These are phyloP conservation scores for Coecobrya sp. DNA, from an alignment of 2,888 invertebrate genomes.

Conservation along the genomic window DNA sequence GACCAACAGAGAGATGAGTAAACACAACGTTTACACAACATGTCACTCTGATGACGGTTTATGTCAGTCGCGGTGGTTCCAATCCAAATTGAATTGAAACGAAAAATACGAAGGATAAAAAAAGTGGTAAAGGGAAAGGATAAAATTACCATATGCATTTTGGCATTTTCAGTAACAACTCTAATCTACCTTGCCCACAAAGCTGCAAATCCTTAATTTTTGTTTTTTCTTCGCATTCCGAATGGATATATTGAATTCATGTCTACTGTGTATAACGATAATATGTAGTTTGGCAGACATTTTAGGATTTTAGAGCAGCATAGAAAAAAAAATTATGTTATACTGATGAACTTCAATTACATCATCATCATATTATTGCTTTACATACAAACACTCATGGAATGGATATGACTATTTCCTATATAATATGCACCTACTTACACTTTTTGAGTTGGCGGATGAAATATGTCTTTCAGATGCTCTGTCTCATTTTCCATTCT, in stretches of 20 bases:
- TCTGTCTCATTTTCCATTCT: conserved; percentile 49
- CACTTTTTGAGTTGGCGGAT: conserved; percentile 80
- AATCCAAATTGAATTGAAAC: conserved; percentile 25
- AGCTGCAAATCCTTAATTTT: not conserved
- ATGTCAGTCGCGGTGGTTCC: conserved; percentile 42
- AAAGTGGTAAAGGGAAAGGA: not conserved
- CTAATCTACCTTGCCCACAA: not conserved
- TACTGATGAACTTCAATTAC: conserved; percentile 76
- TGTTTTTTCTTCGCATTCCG: not conserved
- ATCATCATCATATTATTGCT: conserved; percentile 52
- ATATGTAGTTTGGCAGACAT: conserved; percentile 16
- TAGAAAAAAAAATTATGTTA: conserved; percentile 36
- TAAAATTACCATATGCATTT: conserved; percentile 17
- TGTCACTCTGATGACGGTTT: conserved; percentile 70
- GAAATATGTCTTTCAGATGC: conserved; percentile 76
- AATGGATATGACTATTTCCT: not conserved
- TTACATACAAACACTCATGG: not conserved
- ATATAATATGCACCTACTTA: conserved; percentile 5
- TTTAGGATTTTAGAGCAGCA: not conserved
- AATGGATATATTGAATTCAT: not conserved
- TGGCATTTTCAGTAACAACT: not conserved
- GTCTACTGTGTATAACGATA: not conserved
- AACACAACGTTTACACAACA: conserved; percentile 51
- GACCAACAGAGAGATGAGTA: conserved; percentile 13
- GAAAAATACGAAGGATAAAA: not conserved